These are phyloP conservation scores for Drosophila greeni DNA, from an alignment of 2,888 invertebrate species.

Conservation along the genomic window DNA sequence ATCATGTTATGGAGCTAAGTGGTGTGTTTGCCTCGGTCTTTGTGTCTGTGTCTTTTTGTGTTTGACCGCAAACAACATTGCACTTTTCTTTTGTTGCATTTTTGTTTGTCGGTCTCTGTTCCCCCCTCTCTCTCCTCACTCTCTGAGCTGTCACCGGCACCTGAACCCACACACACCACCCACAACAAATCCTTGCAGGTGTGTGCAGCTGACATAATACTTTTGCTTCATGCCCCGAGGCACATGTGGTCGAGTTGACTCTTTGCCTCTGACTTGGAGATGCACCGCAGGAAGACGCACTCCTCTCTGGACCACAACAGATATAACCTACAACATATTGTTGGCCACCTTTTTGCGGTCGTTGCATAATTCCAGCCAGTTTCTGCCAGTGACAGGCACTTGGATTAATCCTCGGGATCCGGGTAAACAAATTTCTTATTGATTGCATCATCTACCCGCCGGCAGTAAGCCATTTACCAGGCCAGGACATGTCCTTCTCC, in stretches of 20 bases:
- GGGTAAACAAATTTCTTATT: constrained; percentile 54
- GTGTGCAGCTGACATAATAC: constrained; percentile 46
- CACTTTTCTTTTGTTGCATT: constrained; percentile 60
- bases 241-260: constrained; percentile 31
- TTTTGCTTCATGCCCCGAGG: constrained; percentile 42
- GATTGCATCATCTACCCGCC: constrained; percentile 41
- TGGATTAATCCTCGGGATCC: constrained; percentile 29
- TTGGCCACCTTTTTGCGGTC: constrained; percentile 20
- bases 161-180: background rate
- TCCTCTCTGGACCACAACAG: constrained; percentile 30
- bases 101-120: constrained; percentile 29
- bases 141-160: background rate
- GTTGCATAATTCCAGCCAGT: constrained; percentile 6
- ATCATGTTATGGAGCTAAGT: constrained; percentile 4
- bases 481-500: background rate
- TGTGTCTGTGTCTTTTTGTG: constrained; percentile 44
- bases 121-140: background rate
- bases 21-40: constrained; percentile 20
- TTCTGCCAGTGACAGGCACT: constrained; percentile 10
- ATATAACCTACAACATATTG: constrained; percentile 19
- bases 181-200: constrained; percentile 23
- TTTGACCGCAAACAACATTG: constrained; percentile 62
- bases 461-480: constrained; percentile 10
- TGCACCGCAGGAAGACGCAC: constrained; percentile 15
- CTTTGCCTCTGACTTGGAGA: constrained; percentile 21